Evolutionary conservation across 2,113 vertebrate species (phyloP).

Genomic region (Malurus alboscapulatus): DNA sequence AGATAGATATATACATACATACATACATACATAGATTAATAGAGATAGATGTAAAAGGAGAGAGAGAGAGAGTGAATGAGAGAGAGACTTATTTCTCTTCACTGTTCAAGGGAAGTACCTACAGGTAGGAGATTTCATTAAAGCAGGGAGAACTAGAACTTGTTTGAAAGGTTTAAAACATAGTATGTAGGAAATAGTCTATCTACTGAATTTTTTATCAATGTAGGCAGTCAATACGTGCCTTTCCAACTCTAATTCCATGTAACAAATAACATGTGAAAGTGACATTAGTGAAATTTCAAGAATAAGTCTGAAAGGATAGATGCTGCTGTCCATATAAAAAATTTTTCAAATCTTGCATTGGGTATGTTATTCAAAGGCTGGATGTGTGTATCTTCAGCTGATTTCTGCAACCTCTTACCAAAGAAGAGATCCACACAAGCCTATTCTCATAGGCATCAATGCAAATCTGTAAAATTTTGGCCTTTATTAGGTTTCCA

Average conservation of each 20-base stretch:
- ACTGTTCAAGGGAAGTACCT: not conserved
- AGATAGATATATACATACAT: too few species aligned
- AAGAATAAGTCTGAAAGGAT: not conserved
- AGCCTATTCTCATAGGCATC: not conserved
- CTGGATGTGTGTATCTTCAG: not conserved
- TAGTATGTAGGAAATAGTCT: not conserved
- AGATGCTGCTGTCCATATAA: not conserved
- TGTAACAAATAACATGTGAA: not conserved
- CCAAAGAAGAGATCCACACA: not conserved
- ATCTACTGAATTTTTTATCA: not conserved
- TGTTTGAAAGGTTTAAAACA: not conserved
- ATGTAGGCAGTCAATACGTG: not conserved
- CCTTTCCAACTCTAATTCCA: not conserved
- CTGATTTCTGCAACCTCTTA: not conserved
- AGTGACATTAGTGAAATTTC: not conserved
- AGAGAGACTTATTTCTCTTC: not conserved
- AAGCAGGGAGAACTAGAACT: not conserved
- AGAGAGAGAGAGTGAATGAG: not conserved
- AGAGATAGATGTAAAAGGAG: not conserved
- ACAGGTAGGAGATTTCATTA: not conserved
- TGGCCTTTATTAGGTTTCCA: slow-evolving; percentile 29
- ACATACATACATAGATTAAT: too few species aligned
- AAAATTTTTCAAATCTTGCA: not conserved
- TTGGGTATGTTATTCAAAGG: not conserved
- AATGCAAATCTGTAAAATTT: not conserved